Percentiles rank a stretch among this genome's conserved stretches.
Evolutionary conservation across 2,888 invertebrate species (phyloP).

Genomic region (Clistopyga incitator): DNA sequence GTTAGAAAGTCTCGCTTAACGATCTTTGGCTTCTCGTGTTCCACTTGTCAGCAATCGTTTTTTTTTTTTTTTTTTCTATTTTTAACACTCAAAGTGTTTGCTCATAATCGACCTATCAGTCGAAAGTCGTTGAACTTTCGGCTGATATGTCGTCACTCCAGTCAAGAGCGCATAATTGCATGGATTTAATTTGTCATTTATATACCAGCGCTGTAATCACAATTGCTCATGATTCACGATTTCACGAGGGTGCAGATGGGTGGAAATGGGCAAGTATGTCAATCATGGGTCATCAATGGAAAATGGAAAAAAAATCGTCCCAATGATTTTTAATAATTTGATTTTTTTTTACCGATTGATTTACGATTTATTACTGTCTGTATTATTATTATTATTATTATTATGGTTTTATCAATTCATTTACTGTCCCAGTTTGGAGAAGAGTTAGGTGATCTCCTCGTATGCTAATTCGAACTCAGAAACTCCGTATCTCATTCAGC

Average conservation of each 20-base stretch:
- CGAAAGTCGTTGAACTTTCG: not conserved
- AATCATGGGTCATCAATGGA: not conserved
- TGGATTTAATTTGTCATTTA: constrained; percentile 10
- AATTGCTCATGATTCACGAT: constrained; percentile 4
- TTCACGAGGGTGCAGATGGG: not conserved
- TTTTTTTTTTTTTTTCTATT: constrained; percentile 31
- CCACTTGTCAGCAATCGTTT: constrained; percentile 27
- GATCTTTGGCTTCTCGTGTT: constrained; percentile 42
- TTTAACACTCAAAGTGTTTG: not conserved
- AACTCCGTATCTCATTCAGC: constrained; percentile 29
- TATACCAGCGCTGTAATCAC: not conserved
- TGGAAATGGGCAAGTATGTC: constrained; percentile 13
- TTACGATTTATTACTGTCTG: not conserved
- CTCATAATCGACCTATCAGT: not conserved
- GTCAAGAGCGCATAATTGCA: not conserved
- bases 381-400: not conserved
- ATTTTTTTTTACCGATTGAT: not conserved
- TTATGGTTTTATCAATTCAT: not conserved
- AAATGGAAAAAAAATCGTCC: too few species aligned
- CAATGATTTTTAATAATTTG: too few species aligned
- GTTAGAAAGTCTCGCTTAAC: constrained; percentile 44
- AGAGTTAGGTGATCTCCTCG: not conserved
- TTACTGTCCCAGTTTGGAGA: not conserved
- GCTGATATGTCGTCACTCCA: not conserved
- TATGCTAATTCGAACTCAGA: constrained; percentile 1